Conservation (phyloP, 2,113 vertebrate genomes). For the Megaptera novaeangliae region DNA sequence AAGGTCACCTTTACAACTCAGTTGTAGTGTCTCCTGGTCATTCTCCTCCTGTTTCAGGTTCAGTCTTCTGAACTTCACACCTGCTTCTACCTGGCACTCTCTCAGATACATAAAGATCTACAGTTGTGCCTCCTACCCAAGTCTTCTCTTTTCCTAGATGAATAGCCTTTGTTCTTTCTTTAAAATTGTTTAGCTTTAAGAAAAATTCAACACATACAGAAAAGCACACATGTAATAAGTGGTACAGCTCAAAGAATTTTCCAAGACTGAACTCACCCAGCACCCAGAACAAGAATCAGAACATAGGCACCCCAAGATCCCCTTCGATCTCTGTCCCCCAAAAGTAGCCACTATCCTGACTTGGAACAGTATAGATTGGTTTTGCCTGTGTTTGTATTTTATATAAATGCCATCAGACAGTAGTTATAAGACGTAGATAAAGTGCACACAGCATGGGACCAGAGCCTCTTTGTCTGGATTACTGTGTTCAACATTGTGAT, state of each 20-base stretch:
- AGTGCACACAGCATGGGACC: no score
- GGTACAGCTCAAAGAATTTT: not conserved
- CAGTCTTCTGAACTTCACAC: not conserved
- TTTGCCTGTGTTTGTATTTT: not conserved
- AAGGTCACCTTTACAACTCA: not conserved
- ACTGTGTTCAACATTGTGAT: not conserved
- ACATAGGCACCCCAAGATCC: no score
- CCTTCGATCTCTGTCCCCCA: not conserved
- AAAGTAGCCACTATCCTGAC: not conserved
- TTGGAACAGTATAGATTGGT: fast-evolving
- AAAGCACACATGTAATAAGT: not conserved
- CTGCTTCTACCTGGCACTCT: no score
- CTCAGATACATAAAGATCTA: not conserved
- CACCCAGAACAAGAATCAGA: not conserved
- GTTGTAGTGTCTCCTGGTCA: not conserved
- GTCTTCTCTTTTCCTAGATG: not conserved
- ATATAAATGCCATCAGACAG: fast-evolving
- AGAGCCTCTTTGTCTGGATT: not conserved
- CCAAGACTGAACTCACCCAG: not conserved
- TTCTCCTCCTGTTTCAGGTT: not conserved
- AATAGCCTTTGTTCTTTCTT: not conserved
- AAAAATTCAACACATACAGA: not conserved
- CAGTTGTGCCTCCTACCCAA: no score
- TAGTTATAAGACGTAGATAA: fast-evolving
- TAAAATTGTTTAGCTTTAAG: not conserved